Conservation (phyloP, 2,888 invertebrate genomes). For the Heliconius cydno region DNA sequence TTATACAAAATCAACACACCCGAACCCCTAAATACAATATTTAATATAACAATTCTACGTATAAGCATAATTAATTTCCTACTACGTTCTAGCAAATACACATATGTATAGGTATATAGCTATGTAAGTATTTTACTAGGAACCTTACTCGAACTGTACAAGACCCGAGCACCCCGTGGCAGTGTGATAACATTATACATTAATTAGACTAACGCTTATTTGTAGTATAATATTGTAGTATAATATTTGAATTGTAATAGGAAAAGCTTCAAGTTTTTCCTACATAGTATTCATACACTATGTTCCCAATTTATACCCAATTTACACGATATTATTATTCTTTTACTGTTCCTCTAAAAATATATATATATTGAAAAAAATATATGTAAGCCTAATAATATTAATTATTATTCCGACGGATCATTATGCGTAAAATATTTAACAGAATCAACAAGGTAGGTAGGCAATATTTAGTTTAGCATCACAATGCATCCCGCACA, state of each 20-base stretch:
- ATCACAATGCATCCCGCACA: too few relatives aligned
- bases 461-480: too few relatives aligned
- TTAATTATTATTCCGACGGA: too few relatives aligned
- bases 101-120: not conserved
- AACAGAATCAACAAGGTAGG: too few relatives aligned
- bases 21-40: not conserved
- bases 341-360: too few relatives aligned
- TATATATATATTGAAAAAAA: too few relatives aligned
- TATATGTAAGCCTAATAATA: too few relatives aligned
- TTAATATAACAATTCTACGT: not conserved
- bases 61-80: constrained; percentile 3
- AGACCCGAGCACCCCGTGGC: constrained; percentile 17
- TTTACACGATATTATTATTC: too few relatives aligned
- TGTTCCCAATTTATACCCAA: too few relatives aligned
- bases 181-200: constrained; percentile 13
- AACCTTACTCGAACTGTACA: not conserved
- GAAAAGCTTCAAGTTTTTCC: too few relatives aligned
- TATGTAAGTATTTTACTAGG: not conserved
- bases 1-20: not conserved
- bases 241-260: not conserved
- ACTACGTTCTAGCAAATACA: not conserved
- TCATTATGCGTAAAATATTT: too few relatives aligned
- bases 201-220: constrained; percentile 12
- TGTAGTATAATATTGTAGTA: not conserved
- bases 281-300: too few relatives aligned